Conservation (phyloP, 23 tunicate genomes). For the Oikopleura dioica region DNA sequence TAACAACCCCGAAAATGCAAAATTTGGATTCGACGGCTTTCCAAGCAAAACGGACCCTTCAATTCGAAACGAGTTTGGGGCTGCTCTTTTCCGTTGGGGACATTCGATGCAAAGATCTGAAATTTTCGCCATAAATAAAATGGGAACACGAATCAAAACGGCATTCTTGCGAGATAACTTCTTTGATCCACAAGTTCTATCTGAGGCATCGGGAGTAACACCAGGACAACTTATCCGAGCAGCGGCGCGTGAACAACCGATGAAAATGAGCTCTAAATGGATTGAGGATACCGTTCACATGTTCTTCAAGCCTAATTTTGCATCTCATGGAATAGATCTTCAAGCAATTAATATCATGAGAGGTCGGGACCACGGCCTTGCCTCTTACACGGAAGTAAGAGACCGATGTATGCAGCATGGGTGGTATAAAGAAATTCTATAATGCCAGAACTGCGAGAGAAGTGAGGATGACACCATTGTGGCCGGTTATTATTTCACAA, state of each 20-base stretch:
- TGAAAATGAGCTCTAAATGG: background rate
- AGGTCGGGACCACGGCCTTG: constrained; percentile 1
- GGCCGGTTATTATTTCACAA: too few relatives aligned
- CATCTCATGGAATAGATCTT: background rate
- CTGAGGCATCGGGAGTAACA: background rate
- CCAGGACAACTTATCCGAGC: background rate
- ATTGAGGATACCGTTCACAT: constrained; percentile 4
- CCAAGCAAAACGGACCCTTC: background rate
- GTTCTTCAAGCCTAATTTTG: background rate
- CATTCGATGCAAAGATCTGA: background rate
- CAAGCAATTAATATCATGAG: background rate
- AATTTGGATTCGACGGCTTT: too few relatives aligned
- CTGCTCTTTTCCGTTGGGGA: constrained; percentile 12
- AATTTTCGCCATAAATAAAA: background rate
- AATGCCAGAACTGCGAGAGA: too few relatives aligned
- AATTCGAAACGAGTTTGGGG: constrained; percentile 6
- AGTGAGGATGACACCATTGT: too few relatives aligned
- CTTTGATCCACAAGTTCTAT: constrained; percentile 6
- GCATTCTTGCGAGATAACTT: background rate
- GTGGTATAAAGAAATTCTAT: too few relatives aligned
- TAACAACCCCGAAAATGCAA: too few relatives aligned
- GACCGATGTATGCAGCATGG: too few relatives aligned
- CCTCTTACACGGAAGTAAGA: background rate
- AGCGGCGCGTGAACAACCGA: background rate
- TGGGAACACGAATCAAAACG: background rate